These are phyloP conservation scores for Actias luna DNA, from an alignment of 2,888 invertebrate genomes.

Conservation along the genomic window DNA sequence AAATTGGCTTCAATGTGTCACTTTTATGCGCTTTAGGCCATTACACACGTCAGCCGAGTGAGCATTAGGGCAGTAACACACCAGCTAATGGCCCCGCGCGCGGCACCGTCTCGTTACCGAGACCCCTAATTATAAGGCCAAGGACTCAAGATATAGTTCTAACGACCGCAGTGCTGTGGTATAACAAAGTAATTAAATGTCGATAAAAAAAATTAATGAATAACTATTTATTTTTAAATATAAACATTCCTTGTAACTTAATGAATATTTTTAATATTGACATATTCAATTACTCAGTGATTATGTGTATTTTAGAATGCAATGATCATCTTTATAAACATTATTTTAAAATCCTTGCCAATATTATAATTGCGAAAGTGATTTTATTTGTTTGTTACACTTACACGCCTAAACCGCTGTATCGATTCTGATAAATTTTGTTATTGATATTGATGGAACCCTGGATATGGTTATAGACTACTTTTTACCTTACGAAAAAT, in stretches of 20 bases:
- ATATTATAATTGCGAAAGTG: too few relatives aligned
- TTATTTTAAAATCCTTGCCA: too few relatives aligned
- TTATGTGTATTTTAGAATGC: too few relatives aligned
- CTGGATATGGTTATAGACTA: too few relatives aligned
- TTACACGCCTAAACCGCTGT: too few relatives aligned
- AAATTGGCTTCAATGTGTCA: slow-evolving; percentile 23
- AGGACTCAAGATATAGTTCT: slow-evolving; percentile 37
- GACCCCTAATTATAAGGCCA: slow-evolving; percentile 58
- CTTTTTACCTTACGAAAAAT: too few relatives aligned
- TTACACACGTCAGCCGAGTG: slow-evolving; percentile 50
- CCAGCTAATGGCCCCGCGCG: slow-evolving; percentile 51
- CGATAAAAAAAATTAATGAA: slow-evolving; percentile 27
- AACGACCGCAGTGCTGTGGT: slow-evolving; percentile 34
- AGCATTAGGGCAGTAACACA: slow-evolving; percentile 58
- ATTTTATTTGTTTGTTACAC: too few relatives aligned
- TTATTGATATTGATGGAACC: too few relatives aligned
- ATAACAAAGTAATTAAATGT: slow-evolving; percentile 22
- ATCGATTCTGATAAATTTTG: too few relatives aligned
- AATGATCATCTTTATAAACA: too few relatives aligned
- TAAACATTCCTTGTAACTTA: neutral
- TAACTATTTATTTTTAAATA: slow-evolving; percentile 22
- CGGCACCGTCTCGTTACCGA: slow-evolving; percentile 53
- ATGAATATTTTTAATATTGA: neutral
- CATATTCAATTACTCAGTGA: neutral
- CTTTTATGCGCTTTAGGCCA: slow-evolving; percentile 24